Evolutionary conservation across 2,113 vertebrate species (phyloP), one percentile per base, ranked within the genome.

Genomic region (Apistogramma diplotaenia): DNA sequence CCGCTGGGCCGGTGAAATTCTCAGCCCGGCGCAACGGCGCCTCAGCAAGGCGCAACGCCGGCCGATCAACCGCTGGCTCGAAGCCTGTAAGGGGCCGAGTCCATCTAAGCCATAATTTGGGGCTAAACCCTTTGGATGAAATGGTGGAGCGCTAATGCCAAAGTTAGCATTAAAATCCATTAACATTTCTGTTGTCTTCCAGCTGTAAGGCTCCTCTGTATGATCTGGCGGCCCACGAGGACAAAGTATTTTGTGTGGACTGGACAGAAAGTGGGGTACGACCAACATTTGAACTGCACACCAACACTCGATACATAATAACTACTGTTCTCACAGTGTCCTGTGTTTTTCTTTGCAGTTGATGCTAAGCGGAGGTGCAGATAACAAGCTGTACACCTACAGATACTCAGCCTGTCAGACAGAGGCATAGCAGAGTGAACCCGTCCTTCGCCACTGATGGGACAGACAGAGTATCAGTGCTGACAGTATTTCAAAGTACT

Each of bases 351-450:
- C 2, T 79, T 76, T 90, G 4, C 86, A 99, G 98, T 83, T 99
- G 91, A 95, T 99, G 82, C 76, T 99, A 89, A 99, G 98, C 58
- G 98, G 98, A 59, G 98, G 98, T 8, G 97, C 98, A 15, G 98
- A 99, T 92, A 99, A 99, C 95, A 99, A 97, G 85, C 93, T 99
- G n/a, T 99, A 99, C 93, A 96, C 96, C 72, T 99, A 97, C 95
- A 96, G 83, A 93, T 98, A 99, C 54, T 95, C 96, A 12, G 89
- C 94, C 72, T 92, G 93, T 56, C 92, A 92, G 73, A 97, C 96
- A 2, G 98, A 97, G 55, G 97, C 97, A 3, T 98, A 95, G 10
- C 35, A 54, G 31, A 59, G 35, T 56, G 7, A 27, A 27, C 61
- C 23, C 27, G 46, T 29, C 49, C 27, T 74, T 65, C 65, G n/a